Conservation (phyloP, 2,113 vertebrate species). For the Heterocephalus glaber region DNA sequence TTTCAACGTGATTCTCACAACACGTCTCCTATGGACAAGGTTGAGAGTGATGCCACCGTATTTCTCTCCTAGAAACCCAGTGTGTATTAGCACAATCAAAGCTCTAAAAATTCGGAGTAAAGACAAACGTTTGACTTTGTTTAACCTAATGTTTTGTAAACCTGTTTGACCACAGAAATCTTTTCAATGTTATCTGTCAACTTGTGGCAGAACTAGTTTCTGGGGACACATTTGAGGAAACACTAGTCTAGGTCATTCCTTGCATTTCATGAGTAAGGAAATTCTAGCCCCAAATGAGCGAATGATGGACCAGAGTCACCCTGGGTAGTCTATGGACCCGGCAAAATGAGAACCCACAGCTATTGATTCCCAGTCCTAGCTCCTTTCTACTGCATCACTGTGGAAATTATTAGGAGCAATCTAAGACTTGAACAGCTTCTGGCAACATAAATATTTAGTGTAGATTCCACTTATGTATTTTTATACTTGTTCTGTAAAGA, state of each 20-base stretch:
- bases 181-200: not conserved
- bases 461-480: not conserved
- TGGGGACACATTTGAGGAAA: not conserved
- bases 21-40: not conserved
- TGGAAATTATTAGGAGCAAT: not conserved
- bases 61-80: not conserved
- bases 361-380: fast-evolving
- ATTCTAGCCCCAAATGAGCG: not conserved
- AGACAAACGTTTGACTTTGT: slow-evolving; percentile 38
- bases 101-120: not conserved
- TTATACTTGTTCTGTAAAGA: not conserved
- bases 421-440: not conserved
- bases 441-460: not conserved
- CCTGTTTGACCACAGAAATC: not conserved
- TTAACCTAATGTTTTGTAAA: not conserved
- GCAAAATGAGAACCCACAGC: not conserved
- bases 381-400: not conserved
- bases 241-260: not conserved
- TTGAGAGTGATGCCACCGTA: not conserved
- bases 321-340: not conserved
- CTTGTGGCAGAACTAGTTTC: not conserved
- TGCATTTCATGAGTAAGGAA: not conserved
- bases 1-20: not conserved
- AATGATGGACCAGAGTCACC: not conserved
- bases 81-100: not conserved